These are phyloP conservation scores for Troides helena DNA, from an alignment of 2,888 invertebrate species.

Conservation along the genomic window DNA sequence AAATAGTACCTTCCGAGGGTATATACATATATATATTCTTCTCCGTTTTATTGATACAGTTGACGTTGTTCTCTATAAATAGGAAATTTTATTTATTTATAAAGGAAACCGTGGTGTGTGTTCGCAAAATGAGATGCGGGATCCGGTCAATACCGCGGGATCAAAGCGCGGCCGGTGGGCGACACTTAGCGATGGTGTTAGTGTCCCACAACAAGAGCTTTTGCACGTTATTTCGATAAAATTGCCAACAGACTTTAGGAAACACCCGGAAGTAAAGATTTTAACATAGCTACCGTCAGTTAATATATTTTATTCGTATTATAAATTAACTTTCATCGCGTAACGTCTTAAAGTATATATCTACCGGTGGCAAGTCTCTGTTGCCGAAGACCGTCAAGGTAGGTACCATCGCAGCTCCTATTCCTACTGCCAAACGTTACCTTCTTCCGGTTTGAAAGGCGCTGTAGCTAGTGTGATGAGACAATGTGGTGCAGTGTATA, in stretches of 20 bases:
- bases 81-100: neutral
- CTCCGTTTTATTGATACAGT: neutral
- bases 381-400: too few species aligned
- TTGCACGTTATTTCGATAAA: slow-evolving; percentile 25
- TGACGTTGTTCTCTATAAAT: neutral
- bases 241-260: neutral
- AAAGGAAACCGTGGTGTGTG: slow-evolving; percentile 33
- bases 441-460: too few species aligned
- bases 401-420: too few species aligned
- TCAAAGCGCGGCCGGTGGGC: slow-evolving; percentile 39
- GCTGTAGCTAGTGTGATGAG: too few species aligned
- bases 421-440: too few species aligned
- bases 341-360: too few species aligned
- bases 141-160: slow-evolving; percentile 42
- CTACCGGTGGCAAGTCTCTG: too few species aligned
- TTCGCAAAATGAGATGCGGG: slow-evolving; percentile 36
- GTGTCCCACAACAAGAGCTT: slow-evolving; percentile 26
- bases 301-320: neutral
- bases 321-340: too few species aligned
- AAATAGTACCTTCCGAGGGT: too few species aligned
- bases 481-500: too few species aligned
- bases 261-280: neutral
- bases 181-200: slow-evolving; percentile 41
- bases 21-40: too few species aligned
- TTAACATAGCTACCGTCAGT: neutral